These are phyloP conservation scores for Syritta pipiens DNA, from an alignment of 2,888 invertebrate genomes.

Conservation along the genomic window DNA sequence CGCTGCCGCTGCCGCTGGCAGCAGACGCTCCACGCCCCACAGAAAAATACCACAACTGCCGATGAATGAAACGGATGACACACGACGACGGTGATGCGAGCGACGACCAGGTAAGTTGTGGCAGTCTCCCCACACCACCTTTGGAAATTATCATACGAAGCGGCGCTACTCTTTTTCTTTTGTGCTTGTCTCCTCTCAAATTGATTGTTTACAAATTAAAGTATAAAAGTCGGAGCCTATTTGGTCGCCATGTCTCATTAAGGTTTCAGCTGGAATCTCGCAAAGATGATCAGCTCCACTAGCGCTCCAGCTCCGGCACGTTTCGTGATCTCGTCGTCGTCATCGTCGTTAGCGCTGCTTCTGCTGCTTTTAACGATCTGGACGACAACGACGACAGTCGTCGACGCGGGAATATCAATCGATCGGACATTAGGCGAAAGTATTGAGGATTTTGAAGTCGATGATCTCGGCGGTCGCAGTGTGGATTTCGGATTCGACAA, in stretches of 20 bases:
- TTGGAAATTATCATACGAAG: slow-evolving; percentile 43
- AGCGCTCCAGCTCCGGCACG: slow-evolving; percentile 44
- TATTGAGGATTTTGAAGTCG: slow-evolving; percentile 72
- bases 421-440: slow-evolving; percentile 60
- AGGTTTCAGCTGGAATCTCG: slow-evolving; percentile 78
- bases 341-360: slow-evolving; percentile 11
- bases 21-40: slow-evolving; percentile 15
- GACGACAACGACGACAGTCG: slow-evolving; percentile 48
- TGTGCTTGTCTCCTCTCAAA: slow-evolving; percentile 35
- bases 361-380: slow-evolving; percentile 43
- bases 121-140: slow-evolving; percentile 46
- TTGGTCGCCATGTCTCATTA: slow-evolving; percentile 79
- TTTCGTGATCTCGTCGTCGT: slow-evolving; percentile 28
- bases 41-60: slow-evolving; percentile 18
- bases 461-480: slow-evolving; percentile 69
- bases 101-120: slow-evolving; percentile 22
- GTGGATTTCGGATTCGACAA: slow-evolving; percentile 72
- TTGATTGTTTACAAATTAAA: slow-evolving; percentile 64
- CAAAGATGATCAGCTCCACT: slow-evolving; percentile 76
- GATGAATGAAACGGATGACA: slow-evolving; percentile 29
- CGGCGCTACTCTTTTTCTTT: too few species aligned
- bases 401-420: slow-evolving; percentile 66
- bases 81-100: slow-evolving; percentile 29
- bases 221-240: slow-evolving; percentile 78
- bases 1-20: background rate